Evolutionary conservation across 2,797 vertebrate species (phyloP), one percentile per base, ranked within the genome.

Genomic region (Lophius americanus): DNA sequence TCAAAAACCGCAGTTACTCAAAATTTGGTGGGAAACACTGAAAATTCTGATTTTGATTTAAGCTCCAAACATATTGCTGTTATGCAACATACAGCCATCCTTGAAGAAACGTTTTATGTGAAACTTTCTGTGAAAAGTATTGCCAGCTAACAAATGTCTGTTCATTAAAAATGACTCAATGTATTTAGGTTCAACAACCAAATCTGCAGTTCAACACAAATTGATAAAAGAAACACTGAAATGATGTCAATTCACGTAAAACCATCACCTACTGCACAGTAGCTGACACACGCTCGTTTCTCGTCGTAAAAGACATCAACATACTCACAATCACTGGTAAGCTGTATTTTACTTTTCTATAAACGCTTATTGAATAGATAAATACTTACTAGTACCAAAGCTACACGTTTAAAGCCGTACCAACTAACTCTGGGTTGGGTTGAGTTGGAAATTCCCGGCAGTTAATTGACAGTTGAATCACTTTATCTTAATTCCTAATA

Each of bases 331-430:
- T 2, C 23, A 78, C 68, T 60, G 56, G 32, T 3, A 32, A 54
- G 67, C 56, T 72, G 70, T 53, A 57, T 76, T 76, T 84, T 54
- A 79, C 76, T 72, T 72, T 76, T 53, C 75, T 68, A 48, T 47
- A 76, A 87, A 87, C 59, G 59, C 76, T 75, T 23, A 51, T 81
- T 73, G 66, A 73, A 82, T 86, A 79, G 88, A 85, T 63, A 68
- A 64, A 59, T 69, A 64, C 69, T 83, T 62, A 72, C 75, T 38
- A 42, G 48, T 11, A 32, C 69, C 70, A 83, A 88, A 78, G 85
- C 78, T 80, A 54, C 66, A 72, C 68, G 68, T 75, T 60, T 47
- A 64, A 66, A 67, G 78, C 78, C 56, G 38, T 4, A 6, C 23
- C 84, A 83, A 85, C 76, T 74, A 78, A 69, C 75, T 71, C 70